Base-by-base conservation (phyloP, 2,888 invertebrate genomes). In the Caenorhabditis sp. region DNA sequence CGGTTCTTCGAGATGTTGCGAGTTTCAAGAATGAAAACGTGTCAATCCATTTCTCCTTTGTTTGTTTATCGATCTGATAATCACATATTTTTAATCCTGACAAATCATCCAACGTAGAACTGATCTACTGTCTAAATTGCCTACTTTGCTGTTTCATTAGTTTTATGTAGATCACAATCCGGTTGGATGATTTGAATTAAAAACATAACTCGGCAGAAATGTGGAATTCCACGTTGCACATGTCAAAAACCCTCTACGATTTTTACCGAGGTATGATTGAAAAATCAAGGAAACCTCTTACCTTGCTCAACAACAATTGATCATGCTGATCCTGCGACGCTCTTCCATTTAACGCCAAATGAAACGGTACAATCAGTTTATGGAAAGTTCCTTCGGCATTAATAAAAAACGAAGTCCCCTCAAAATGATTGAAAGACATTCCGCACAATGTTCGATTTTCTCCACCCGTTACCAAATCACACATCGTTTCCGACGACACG, bases 311-410 rank as follows among this genome's bases (percentile, higher is more conserved):
- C 23, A 85, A 65, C 23, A 82, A 66, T 37, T 84, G 81, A 65
- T 85, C 85, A 62, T 85, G 85, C 31, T 81, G 72, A 63, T 79
- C 69, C 27, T 77, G 61, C 5, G 76, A 62, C 2, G 71, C 70
- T 53, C 62, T 74, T 23, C 75, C 74, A 51, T 78, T 77, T 60
- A 82, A 62, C 14, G 85, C 83, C 62, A 83, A 62, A 69, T 83
- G 81, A 58, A 84, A 86, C 0, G 86, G 86, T 0, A 81, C 76
- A 8, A 64, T 55, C 3, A 86, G 60, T 17, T 62, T 62, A 69
- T 73, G 55, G 62, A 85, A 66, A 19, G 43, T 54, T 4, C 77
- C 77, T 53, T 69, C 66, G 6, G 68, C 72, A 51, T 79, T 72
- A 21, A 79, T 50, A 55, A 79, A 77, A 24, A 66, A 79, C 1